Base-by-base conservation (phyloP, 2,113 vertebrate genomes). In the Neogale vison region DNA sequence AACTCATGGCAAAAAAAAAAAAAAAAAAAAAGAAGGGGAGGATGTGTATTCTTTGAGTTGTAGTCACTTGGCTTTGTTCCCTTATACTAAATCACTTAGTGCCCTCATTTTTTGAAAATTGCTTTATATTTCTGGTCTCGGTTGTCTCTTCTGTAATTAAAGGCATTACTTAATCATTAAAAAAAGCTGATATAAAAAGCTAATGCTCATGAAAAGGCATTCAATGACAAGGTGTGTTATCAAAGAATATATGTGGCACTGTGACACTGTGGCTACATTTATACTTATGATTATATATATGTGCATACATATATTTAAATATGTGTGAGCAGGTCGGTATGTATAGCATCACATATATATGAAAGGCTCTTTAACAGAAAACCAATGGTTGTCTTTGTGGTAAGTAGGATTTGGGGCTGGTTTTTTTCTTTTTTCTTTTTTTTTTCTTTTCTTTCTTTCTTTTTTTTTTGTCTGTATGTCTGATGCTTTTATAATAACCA, bases 121-220 rank as follows among this genome's bases (percentile, higher is more conserved):
- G 79, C 29, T 39, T 91, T 52, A 14, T 12, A 8, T 79, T 84
- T 82, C 67, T 11, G 36, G 59, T 15, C 45, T 34, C 8, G 4
- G 29, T 57, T 96, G 96, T 59, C 67, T 74, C 42, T 92, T 87
- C 45, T 84, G 79, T 71, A 72, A 87, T 71, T 89, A 92, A 87
- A 96, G 67, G 29, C 45, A 67, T 59, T 63, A 85, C 42, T 61
- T 79, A n/a, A 52, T 85, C 29, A 45, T 74, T 91, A 42, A 65
- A 34, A 76, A 80, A 87, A 79, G 3, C 14, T 95, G 69, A 55
- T 85, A 45, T 9, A 97, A 63, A 82, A 87, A 95, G 42, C 10
- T 79, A 50, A 50, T 86, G 39, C 67, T 83, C 55, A 24, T 39
- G 6, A 39, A 42, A 86, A 85, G 72, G 47, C 39, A 39, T 34